These are phyloP conservation scores for Malachius bipustulatus DNA, from an alignment of 2,888 invertebrate genomes.

Conservation along the genomic window DNA sequence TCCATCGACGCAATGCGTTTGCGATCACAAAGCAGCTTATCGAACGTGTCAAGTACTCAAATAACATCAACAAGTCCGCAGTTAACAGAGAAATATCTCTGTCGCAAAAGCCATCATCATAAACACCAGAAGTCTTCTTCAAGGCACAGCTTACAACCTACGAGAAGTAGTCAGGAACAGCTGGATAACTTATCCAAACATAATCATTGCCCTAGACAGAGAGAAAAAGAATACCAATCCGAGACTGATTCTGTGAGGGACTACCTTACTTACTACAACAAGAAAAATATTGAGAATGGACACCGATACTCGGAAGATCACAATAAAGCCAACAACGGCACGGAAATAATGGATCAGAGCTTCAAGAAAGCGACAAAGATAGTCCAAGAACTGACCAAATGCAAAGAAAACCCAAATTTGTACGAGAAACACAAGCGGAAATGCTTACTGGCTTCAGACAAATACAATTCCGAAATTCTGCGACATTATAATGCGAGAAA, in stretches of 20 bases:
- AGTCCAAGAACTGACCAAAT: constrained; percentile 33
- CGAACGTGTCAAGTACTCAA: constrained; percentile 45
- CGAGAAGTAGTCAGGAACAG: constrained; percentile 42
- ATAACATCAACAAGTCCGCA: constrained; percentile 33
- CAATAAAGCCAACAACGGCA: constrained; percentile 23
- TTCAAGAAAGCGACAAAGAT: constrained; percentile 36
- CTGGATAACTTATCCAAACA: constrained; percentile 28
- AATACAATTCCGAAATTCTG: constrained; percentile 33
- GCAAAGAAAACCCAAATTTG: constrained; percentile 23
- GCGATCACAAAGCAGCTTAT: constrained; percentile 40
- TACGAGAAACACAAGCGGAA: constrained; percentile 35
- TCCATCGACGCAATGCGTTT: constrained; percentile 38
- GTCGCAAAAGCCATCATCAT: constrained; percentile 25
- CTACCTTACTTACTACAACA: constrained; percentile 29
- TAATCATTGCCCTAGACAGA: constrained; percentile 30
- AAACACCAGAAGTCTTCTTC: constrained; percentile 29
- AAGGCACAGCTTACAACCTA: constrained; percentile 32
- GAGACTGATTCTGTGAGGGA: constrained; percentile 47
- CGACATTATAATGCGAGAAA: constrained; percentile 41
- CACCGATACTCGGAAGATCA: constrained; percentile 22
- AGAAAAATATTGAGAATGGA: constrained; percentile 21
- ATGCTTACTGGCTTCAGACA: constrained; percentile 34
- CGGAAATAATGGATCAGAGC: constrained; percentile 33
- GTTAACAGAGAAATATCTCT: constrained; percentile 23
- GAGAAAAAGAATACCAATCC: constrained; percentile 43